These are phyloP conservation scores for Cephalopachus bancanus DNA, from an alignment of 2,797 vertebrate genomes.

Conservation along the genomic window DNA sequence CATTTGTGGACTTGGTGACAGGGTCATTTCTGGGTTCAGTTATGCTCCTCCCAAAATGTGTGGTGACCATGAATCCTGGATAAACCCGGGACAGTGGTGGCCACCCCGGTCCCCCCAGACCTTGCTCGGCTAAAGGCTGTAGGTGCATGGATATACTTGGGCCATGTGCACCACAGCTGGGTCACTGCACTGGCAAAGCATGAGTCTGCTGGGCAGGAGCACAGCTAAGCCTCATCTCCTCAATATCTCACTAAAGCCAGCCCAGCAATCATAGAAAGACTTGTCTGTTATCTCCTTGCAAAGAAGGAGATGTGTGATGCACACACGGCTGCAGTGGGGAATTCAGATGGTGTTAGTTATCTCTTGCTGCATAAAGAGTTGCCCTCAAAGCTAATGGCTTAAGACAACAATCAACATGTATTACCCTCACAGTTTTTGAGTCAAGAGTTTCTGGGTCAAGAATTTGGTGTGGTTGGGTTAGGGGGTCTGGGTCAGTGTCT, in stretches of 20 bases:
- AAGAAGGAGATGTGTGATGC: background rate
- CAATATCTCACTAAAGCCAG: background rate
- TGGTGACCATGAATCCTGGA: background rate
- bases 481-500: background rate
- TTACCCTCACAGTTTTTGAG: background rate
- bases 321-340: background rate
- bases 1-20: background rate
- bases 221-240: background rate
- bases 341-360: background rate
- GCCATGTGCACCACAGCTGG: background rate
- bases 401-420: background rate
- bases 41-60: background rate
- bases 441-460: background rate
- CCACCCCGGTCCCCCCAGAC: accelerated
- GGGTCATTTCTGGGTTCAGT: background rate
- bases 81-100: background rate
- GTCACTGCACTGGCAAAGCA: background rate
- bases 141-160: background rate
- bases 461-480: background rate
- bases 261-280: background rate
- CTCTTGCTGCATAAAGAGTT: background rate
- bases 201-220: background rate
- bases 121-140: background rate
- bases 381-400: background rate
- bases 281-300: background rate